Base-by-base conservation (phyloP, 2,888 invertebrate genomes). In the Hypomecis punctinalis region DNA sequence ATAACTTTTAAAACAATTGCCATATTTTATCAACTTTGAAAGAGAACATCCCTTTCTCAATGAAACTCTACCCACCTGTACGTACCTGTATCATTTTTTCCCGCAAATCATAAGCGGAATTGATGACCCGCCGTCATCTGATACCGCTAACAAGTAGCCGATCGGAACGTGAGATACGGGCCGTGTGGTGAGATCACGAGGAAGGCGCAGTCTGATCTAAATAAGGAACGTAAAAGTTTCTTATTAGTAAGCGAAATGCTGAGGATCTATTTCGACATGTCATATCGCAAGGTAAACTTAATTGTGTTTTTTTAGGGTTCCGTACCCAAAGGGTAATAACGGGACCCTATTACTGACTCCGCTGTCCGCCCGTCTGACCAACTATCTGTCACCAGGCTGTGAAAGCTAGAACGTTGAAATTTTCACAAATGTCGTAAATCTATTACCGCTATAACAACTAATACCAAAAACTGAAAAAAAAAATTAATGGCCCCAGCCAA, bases 141-240 rank as follows among this genome's bases (percentile, higher is more conserved):
- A 89, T 88, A 87, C 61, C 73, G 73, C 86, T 89, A 89, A 89
- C 89, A 88, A 89, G 89, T 86, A 88, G 89, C 87, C 72, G 88
- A 88, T 88, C 71, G 63, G 79, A 73, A 81, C 88, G 88, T 88
- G 89, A 70, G 86, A 88, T 88, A 80, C 43, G 36, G 11, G 23
- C 1, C 23, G 23, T n/a, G 13, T 37, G 45, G 37, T 55, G 55
- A 55, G 55, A 45, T 55, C 55, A 46, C 55, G 56, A 49, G 52
- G n/a, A 43, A 64, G 65, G 66, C 54, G 67, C 67, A 63, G 68
- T 56, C 54, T 66, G 64, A 71, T 71, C 69, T 69, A 11, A 61
- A 66, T 64, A 67, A 66, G 66, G 69, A 69, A 61, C 60, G 60
- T 59, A 58, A 49, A 61, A 49, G 42, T 48, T 5, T 35, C 47